Percentiles rank a stretch among this genome's conserved stretches.
Conservation (phyloP, 2,888 invertebrate species). For the Cheilosia vernalis region DNA sequence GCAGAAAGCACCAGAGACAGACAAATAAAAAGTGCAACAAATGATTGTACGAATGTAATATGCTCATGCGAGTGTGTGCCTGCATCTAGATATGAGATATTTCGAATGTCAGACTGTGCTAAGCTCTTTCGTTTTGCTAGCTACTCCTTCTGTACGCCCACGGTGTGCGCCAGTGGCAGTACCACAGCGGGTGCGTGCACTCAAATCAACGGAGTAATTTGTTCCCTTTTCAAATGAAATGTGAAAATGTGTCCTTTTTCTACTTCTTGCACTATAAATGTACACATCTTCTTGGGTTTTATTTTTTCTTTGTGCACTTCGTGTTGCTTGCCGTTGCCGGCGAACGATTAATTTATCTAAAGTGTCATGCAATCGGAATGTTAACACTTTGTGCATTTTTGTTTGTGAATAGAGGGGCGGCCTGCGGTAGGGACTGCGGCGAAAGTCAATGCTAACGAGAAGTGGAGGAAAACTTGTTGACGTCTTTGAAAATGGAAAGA, state of each 20-base stretch:
- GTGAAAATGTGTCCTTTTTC: slow-evolving; percentile 36
- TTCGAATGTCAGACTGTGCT: slow-evolving; percentile 40
- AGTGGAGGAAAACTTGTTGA: background rate
- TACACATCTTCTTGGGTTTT: background rate
- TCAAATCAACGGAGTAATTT: slow-evolving; percentile 69
- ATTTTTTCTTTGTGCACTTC: slow-evolving; percentile 24
- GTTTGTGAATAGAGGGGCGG: background rate
- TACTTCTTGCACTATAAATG: background rate
- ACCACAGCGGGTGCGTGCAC: slow-evolving; percentile 52
- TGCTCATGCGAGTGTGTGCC: slow-evolving; percentile 50
- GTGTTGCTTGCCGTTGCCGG: slow-evolving; percentile 39
- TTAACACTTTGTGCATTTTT: slow-evolving; percentile 64
- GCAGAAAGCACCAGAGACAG: slow-evolving; percentile 16
- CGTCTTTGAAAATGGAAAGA: background rate
- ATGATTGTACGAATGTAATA: slow-evolving; percentile 30
- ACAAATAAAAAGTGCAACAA: slow-evolving; percentile 53
- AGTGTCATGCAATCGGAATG: slow-evolving; percentile 74
- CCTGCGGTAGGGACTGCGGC: background rate
- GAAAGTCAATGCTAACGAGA: slow-evolving; percentile 4
- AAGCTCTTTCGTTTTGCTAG: background rate
- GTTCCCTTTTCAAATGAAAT: slow-evolving; percentile 57
- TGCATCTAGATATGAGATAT: slow-evolving; percentile 46
- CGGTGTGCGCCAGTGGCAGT: background rate
- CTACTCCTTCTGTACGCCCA: background rate
- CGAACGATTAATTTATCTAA: slow-evolving; percentile 70